Evolutionary conservation across 1,140 invertebrate genomes (phyloP).

Genomic region (Steinernema feltiae): DNA sequence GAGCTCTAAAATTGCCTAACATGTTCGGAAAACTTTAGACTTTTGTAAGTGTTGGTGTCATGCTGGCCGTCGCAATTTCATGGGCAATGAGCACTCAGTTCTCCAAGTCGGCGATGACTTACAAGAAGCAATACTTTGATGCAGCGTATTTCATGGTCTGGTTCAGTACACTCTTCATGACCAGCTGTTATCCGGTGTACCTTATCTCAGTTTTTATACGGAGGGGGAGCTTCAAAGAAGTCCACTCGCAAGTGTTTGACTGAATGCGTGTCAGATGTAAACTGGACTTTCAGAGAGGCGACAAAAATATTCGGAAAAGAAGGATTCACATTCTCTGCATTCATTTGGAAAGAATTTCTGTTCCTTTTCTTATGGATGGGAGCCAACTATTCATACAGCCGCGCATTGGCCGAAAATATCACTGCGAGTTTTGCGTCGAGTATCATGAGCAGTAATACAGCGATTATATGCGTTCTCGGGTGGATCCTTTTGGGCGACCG

Average conservation of each 20-base stretch:
- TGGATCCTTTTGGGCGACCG: slow-evolving; percentile 31
- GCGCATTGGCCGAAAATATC: slow-evolving; percentile 41
- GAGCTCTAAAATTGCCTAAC: background rate
- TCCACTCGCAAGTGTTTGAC: slow-evolving; percentile 26
- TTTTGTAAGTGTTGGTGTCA: slow-evolving; percentile 16
- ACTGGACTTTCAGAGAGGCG: slow-evolving; percentile 20
- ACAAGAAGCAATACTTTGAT: slow-evolving; percentile 44
- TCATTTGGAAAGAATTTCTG: slow-evolving; percentile 39
- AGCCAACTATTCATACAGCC: slow-evolving; percentile 49
- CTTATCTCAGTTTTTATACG: slow-evolving; percentile 35
- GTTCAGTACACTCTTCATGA: slow-evolving; percentile 54
- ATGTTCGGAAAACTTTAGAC: slow-evolving; percentile 20
- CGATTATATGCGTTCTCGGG: slow-evolving; percentile 52
- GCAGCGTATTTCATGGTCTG: slow-evolving; percentile 56
- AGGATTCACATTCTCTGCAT: slow-evolving; percentile 21
- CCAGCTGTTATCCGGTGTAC: slow-evolving; percentile 53
- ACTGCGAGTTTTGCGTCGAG: slow-evolving; percentile 45
- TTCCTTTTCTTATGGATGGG: slow-evolving; percentile 51
- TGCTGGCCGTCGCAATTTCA: slow-evolving; percentile 41
- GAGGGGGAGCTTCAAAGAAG: slow-evolving; percentile 7
- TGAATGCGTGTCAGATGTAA: background rate
- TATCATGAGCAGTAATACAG: slow-evolving; percentile 48
- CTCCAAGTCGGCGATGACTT: slow-evolving; percentile 45
- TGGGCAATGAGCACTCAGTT: slow-evolving; percentile 54
- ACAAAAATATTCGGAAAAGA: slow-evolving; percentile 20